phyloP scores from a whole-genome alignment of 1,140 invertebrate genomes.

The Penaeus japonicus region DNA sequence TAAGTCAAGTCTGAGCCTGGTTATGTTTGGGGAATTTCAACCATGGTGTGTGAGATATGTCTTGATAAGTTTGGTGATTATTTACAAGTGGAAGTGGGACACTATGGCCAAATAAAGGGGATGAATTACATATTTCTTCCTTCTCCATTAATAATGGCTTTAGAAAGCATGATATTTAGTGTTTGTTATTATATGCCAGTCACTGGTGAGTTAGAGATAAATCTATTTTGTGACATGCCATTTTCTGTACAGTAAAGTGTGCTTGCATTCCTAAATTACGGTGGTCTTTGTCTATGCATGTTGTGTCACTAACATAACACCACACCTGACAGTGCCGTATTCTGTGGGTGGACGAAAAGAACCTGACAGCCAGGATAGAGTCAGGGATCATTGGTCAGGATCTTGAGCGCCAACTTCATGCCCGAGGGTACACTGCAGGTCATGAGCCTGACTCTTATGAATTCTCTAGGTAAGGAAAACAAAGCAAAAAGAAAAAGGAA shows the following conservation, averaged over 20 bases:
- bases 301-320: not conserved
- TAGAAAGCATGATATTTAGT: no score
- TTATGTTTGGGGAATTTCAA: not conserved
- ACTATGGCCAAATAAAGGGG: no score
- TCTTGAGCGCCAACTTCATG: constrained; percentile 78
- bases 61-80: no score
- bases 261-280: no score
- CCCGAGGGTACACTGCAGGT: constrained; percentile 79
- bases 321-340: constrained; percentile 68
- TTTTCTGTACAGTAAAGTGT: no score
- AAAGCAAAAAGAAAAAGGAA: not conserved
- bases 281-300: not conserved
- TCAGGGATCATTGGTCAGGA: constrained; percentile 95
- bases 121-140: no score
- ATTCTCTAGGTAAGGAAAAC: constrained; percentile 76
- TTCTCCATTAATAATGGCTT: no score
- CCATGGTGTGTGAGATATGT: not conserved
- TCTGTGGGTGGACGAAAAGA: constrained; percentile 92
- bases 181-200: no score
- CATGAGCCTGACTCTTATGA: constrained; percentile 99
- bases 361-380: constrained; percentile 84
- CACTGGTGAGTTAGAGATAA: no score
- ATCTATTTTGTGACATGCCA: no score
- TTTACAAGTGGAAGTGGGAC: no score
- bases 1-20: constrained; percentile 60